phyloP scores from a whole-genome alignment of 2,113 vertebrate genomes.

The Pristiophorus japonicus region DNA sequence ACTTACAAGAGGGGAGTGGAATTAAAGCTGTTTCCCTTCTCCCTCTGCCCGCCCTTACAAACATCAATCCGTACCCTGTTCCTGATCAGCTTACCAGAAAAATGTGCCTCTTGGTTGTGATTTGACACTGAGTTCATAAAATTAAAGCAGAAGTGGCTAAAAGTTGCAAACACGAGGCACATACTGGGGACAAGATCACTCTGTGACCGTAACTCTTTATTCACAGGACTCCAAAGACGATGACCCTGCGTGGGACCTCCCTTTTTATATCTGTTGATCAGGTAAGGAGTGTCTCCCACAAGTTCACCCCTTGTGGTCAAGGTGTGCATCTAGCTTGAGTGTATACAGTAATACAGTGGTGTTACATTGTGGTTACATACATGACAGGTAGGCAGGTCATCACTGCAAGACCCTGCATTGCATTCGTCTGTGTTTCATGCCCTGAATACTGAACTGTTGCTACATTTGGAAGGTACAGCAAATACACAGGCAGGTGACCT shows the following conservation, averaged over 20 bases:
- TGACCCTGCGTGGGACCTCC: too few species aligned
- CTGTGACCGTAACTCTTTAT: too few species aligned
- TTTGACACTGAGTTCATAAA: not conserved
- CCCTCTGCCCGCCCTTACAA: not conserved
- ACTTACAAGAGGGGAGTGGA: not conserved
- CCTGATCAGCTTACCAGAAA: not conserved
- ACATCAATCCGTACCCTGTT: not conserved
- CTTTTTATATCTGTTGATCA: too few species aligned
- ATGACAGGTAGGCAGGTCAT: not conserved
- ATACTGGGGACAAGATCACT: too few species aligned
- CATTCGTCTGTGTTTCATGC: not conserved
- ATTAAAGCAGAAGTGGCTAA: not conserved
- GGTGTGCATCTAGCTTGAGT: too few species aligned
- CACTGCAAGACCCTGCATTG: not conserved
- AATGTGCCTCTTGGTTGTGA: not conserved
- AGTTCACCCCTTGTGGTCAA: too few species aligned
- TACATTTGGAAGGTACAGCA: not conserved
- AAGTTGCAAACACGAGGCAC: not conserved
- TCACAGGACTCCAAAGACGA: too few species aligned
- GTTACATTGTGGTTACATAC: too few species aligned
- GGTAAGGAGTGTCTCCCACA: too few species aligned
- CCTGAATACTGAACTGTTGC: not conserved
- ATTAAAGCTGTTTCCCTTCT: constrained; percentile 18
- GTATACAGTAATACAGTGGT: too few species aligned
- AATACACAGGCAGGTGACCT: not conserved